Percentiles rank a stretch among this genome's conserved stretches.
Evolutionary conservation across 2,888 invertebrate genomes (phyloP).

Genomic region (Acleris cristana): DNA sequence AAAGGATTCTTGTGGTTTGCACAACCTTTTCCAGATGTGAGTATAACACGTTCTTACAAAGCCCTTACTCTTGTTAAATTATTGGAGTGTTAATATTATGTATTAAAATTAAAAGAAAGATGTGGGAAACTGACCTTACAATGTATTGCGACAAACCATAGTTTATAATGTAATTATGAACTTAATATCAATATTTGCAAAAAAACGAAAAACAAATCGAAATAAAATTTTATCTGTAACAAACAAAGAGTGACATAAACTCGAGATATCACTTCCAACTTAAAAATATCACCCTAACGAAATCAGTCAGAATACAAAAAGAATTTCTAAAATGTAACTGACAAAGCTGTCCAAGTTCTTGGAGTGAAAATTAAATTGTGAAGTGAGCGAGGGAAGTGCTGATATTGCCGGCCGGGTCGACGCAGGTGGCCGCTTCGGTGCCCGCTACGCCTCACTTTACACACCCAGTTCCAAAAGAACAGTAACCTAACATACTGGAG

Average conservation of each 20-base stretch:
- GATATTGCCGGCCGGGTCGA: constrained; percentile 30
- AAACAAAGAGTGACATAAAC: neutral
- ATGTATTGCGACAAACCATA: no score
- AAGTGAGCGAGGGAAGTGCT: constrained; percentile 29
- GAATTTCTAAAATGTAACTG: constrained; percentile 7
- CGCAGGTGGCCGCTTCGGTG: constrained; percentile 26
- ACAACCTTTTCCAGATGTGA: no score
- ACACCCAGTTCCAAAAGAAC: constrained; percentile 3
- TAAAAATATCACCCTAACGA: constrained; percentile 3
- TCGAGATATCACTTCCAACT: neutral
- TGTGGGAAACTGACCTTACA: no score
- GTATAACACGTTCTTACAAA: no score
- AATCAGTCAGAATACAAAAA: constrained; percentile 10
- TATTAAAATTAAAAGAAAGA: no score
- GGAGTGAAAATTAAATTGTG: constrained; percentile 36
- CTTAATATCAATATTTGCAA: neutral
- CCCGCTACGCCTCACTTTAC: constrained; percentile 11
- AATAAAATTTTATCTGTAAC: neutral
- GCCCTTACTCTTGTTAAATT: no score
- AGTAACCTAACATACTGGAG: constrained; percentile 7
- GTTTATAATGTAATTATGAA: no score
- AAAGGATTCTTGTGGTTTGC: no score
- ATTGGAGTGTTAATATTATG: no score
- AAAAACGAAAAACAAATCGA: neutral
- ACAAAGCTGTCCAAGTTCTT: constrained; percentile 32